phyloP scores from a whole-genome alignment of 37 sponge, comb jelly and placozoan genomes.

The Haliclona indistincta region DNA sequence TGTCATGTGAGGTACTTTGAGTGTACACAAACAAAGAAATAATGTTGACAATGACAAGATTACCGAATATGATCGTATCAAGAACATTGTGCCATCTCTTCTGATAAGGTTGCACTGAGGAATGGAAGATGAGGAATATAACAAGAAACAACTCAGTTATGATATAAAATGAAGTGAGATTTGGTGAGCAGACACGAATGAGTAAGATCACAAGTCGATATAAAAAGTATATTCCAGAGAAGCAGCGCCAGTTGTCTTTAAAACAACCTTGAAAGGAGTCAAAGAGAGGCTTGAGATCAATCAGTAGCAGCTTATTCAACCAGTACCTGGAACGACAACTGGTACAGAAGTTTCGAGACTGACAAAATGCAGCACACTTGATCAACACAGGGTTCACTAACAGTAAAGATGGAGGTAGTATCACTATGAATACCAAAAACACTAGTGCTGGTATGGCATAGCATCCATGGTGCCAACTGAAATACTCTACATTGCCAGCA shows the following conservation, averaged over 20 bases:
- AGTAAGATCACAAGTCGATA: not conserved
- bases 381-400: not conserved
- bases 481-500: not conserved
- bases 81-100: not conserved
- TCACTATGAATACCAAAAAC: not conserved
- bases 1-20: not conserved
- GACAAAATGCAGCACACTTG: too few relatives aligned
- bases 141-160: not conserved
- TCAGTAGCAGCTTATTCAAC: not conserved
- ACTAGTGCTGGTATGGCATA: not conserved
- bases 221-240: slow-evolving; percentile 1
- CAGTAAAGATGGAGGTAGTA: slow-evolving; percentile 1
- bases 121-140: not conserved
- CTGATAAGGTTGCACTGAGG: not conserved
- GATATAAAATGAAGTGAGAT: not conserved
- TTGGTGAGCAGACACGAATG: not conserved
- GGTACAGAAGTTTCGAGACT: too few relatives aligned
- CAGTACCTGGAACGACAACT: too few relatives aligned
- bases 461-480: not conserved
- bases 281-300: not conserved
- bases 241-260: slow-evolving; percentile 10
- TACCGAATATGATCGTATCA: not conserved
- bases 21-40: not conserved
- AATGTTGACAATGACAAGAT: not conserved
- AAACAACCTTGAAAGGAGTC: slow-evolving; percentile 13